These are phyloP conservation scores for Tortricodes alternella DNA, from an alignment of 2,888 invertebrate genomes.

Conservation along the genomic window DNA sequence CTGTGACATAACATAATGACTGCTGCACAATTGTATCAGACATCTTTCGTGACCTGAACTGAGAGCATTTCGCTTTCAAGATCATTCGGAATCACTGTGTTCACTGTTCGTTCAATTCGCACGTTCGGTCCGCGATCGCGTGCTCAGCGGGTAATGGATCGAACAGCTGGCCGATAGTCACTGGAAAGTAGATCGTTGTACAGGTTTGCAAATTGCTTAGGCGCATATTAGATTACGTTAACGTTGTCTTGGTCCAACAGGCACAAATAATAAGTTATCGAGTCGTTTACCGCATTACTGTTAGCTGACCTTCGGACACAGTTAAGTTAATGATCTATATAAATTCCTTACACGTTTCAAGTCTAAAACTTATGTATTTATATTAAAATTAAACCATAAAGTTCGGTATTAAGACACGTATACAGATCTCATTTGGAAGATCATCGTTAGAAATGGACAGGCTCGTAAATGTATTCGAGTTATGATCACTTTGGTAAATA, in stretches of 20 bases:
- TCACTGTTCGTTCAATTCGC: slow-evolving; percentile 50
- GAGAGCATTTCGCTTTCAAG: slow-evolving; percentile 58
- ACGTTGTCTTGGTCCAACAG: slow-evolving; percentile 45
- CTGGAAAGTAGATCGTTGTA: slow-evolving; percentile 16
- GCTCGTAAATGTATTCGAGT: too few species aligned
- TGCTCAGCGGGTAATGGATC: slow-evolving; percentile 47
- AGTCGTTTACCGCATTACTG: slow-evolving; percentile 55
- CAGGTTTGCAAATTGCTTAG: slow-evolving; percentile 25
- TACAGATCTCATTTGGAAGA: neutral
- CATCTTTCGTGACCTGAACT: slow-evolving; percentile 53
- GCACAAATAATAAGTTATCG: slow-evolving; percentile 41
- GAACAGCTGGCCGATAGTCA: slow-evolving; percentile 30
- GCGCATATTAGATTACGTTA: slow-evolving; percentile 40
- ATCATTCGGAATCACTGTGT: slow-evolving; percentile 48
- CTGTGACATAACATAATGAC: slow-evolving; percentile 62
- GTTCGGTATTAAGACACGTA: neutral
- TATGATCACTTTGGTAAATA: too few species aligned
- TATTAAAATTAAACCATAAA: neutral
- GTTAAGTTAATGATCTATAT: slow-evolving; percentile 21
- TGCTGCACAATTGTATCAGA: slow-evolving; percentile 52
- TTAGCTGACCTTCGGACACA: slow-evolving; percentile 56
- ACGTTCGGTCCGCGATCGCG: slow-evolving; percentile 35
- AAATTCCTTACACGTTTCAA: slow-evolving; percentile 6
- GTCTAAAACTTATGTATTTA: neutral
- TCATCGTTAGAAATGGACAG: neutral